Conservation (phyloP, 2,113 vertebrate species). For the Lipotes vexillifer region DNA sequence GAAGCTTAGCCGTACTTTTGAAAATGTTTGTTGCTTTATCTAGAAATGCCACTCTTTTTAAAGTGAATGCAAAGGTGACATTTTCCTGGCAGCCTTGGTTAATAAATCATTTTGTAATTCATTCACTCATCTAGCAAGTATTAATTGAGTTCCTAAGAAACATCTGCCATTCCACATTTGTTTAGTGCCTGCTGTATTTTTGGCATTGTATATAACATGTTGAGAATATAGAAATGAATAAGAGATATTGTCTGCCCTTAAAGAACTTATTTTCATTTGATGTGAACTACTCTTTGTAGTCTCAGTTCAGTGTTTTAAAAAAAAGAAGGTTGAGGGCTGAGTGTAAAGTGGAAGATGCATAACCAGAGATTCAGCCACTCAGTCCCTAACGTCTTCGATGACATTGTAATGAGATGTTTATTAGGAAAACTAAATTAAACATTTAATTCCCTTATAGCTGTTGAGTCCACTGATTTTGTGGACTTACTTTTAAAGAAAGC, state of each 20-base stretch:
- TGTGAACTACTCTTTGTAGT: not conserved
- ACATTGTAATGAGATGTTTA: not conserved
- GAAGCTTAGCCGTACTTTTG: not conserved
- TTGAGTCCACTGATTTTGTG: not conserved
- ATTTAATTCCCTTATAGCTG: not conserved
- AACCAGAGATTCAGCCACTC: not conserved
- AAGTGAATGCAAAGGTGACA: not conserved
- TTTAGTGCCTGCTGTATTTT: not conserved
- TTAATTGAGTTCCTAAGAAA: not conserved
- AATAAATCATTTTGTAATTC: not conserved
- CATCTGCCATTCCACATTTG: not conserved
- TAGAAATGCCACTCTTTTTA: not conserved
- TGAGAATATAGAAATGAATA: not conserved
- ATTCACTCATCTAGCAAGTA: not conserved
- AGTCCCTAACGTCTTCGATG: not conserved
- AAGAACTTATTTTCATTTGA: constrained; percentile 26
- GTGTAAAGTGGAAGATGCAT: not conserved
- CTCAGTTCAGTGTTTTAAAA: not conserved
- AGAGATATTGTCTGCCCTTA: not conserved
- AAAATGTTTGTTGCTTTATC: constrained; percentile 19
- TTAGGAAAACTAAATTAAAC: not conserved
- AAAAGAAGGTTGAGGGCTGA: not conserved
- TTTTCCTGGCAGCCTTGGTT: not conserved
- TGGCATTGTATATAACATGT: not conserved
- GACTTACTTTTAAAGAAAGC: not conserved